Conservation (phyloP, 2,888 invertebrate genomes). For the Eremobia ochroleuca region DNA sequence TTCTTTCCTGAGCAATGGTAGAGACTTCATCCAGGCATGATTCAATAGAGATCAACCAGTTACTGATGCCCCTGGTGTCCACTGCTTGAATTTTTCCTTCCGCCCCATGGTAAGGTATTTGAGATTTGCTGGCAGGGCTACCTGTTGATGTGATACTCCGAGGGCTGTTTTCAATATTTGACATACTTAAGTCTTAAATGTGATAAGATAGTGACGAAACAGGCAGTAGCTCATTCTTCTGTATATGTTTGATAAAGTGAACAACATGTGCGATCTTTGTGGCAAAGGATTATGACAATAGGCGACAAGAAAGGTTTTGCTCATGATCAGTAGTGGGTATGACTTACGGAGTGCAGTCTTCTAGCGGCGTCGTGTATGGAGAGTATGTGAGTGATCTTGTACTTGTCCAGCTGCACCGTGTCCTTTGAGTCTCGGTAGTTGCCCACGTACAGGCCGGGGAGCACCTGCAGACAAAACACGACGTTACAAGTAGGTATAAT, state of each 20-base stretch:
- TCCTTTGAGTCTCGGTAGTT: constrained; percentile 99
- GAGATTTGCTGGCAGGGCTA: no score
- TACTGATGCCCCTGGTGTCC: no score
- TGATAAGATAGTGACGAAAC: neutral
- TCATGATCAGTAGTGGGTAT: neutral
- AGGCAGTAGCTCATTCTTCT: neutral
- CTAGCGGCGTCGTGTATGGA: constrained; percentile 98
- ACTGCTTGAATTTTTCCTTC: no score
- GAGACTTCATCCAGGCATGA: no score
- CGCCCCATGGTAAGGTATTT: no score
- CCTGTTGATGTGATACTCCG: no score
- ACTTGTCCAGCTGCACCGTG: constrained; percentile 95
- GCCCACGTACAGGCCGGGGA: constrained; percentile 98
- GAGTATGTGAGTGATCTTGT: constrained; percentile 98
- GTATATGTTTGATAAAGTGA: neutral
- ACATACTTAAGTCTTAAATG: no score
- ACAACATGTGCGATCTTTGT: no score
- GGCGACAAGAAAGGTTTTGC: neutral
- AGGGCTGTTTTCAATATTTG: no score
- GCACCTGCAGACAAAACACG: constrained; percentile 92
- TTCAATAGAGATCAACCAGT: no score
- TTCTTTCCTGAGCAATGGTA: no score
- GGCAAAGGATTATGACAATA: no score
- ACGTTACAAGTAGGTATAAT: neutral
- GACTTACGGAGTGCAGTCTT: constrained; percentile 95